Conservation (phyloP, 2,113 vertebrate species). For the Struthidea cinerea region DNA sequence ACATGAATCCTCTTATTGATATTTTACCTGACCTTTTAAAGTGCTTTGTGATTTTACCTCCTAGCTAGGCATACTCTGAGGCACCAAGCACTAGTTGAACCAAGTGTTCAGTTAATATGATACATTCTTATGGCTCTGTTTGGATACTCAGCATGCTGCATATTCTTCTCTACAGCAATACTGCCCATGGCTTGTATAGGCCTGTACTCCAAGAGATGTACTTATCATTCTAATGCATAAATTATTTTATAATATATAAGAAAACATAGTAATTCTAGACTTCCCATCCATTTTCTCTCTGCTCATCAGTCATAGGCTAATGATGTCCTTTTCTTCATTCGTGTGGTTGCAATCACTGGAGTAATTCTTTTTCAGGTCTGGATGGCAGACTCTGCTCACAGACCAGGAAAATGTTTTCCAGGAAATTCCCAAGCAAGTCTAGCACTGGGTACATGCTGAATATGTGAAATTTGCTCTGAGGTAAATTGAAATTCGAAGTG, state of each 20-base stretch:
- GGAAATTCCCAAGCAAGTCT: neutral
- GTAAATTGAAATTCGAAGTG: neutral
- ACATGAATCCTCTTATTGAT: neutral
- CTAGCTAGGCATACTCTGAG: neutral
- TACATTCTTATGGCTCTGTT: neutral
- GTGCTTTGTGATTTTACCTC: neutral
- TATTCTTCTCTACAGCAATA: neutral
- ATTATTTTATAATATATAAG: neutral
- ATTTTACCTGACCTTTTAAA: neutral
- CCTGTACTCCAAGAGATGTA: neutral
- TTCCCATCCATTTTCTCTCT: neutral
- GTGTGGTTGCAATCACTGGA: neutral
- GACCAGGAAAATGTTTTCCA: neutral
- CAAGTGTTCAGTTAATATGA: neutral
- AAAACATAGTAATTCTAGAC: neutral
- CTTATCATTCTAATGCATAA: neutral
- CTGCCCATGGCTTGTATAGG: neutral
- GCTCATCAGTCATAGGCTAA: neutral
- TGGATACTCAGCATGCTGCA: neutral
- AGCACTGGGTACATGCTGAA: neutral
- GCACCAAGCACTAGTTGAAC: fast-evolving
- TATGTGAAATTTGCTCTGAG: neutral
- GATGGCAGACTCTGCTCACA: neutral
- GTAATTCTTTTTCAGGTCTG: neutral
- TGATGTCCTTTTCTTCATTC: neutral